Base-by-base conservation (phyloP, 2,113 vertebrate genomes). In the Neogale vison region DNA sequence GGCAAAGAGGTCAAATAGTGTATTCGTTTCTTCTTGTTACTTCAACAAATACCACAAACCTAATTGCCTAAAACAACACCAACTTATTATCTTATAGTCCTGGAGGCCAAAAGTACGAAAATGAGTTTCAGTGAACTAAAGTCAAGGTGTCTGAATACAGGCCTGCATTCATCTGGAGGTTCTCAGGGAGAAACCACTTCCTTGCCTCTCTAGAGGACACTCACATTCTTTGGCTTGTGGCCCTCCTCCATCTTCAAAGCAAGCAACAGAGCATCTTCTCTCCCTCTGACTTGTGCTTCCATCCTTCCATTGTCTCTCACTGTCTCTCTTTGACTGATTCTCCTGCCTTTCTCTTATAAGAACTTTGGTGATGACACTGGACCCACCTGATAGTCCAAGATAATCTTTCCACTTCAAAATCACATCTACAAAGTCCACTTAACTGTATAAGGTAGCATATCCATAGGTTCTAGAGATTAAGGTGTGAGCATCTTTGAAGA, bases 81-180 rank as follows among this genome's bases (percentile, higher is more conserved):
- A 29, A 82, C 77, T 57, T 71, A 83, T n/a, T 87, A 71, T 93
- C 26, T 59, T 81, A 65, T 1, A 74, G 12, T 92, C 80, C 61
- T 89, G 39, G 34, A 74, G 29, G 2, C 61, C 42, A 67, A 57
- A 89, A 74, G 29, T 90, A 34, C 11, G 39, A 77, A 89, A 95
- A 34, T 81, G 88, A 92, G 55, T 92, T 85, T 82, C 50, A 81
- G 3, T 71, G 71, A 84, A 21, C 34, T 84, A 88, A 88, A 96
- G 65, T 13, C 50, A 95, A 93, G 45, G 26, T 57, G 63, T 59
- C 79, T 57, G 55, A 42, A 79, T 55, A 57, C 39, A 81, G 47
- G 26, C 23, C 47, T 82, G 2, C 4, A 2, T 87, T 45, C 61
- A 61, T 67, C 23, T 81, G 39, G 63, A 79, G 52, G 18, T 65